Conservation (phyloP, 1,140 invertebrate species). For the Drosophila sucinea region DNA sequence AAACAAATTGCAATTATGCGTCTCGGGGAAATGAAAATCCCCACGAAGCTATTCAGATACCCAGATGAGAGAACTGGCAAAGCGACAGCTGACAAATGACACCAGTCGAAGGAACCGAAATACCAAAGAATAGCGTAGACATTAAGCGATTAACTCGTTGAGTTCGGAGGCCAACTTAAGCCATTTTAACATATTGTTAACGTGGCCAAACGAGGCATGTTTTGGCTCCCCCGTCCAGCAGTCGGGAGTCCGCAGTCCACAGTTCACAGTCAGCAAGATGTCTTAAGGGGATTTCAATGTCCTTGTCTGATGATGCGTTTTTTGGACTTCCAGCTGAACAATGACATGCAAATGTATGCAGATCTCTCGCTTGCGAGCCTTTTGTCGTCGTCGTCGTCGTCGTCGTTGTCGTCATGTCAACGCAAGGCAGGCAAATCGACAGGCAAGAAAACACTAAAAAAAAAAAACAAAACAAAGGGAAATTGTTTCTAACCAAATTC, state of each 20-base stretch:
- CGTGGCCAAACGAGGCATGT: slow-evolving; percentile 65
- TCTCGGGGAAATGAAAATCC: slow-evolving; percentile 15
- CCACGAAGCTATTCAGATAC: neutral
- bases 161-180: slow-evolving; percentile 27
- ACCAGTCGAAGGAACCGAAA: slow-evolving; percentile 29
- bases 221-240: slow-evolving; percentile 2
- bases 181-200: slow-evolving; percentile 80
- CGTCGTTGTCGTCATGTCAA: slow-evolving; percentile 62
- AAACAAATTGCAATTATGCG: slow-evolving; percentile 78
- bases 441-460: slow-evolving; percentile 28
- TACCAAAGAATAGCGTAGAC: slow-evolving; percentile 38
- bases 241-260: neutral
- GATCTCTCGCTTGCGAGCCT: slow-evolving; percentile 71
- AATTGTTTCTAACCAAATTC: slow-evolving; percentile 68
- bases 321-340: slow-evolving; percentile 37
- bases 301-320: slow-evolving; percentile 77
- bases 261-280: slow-evolving; percentile 30
- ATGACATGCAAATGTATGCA: slow-evolving; percentile 83
- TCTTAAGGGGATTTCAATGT: slow-evolving; percentile 77
- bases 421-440: slow-evolving; percentile 78
- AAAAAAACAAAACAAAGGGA: slow-evolving; percentile 32
- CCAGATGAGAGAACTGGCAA: slow-evolving; percentile 15
- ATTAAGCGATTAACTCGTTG: slow-evolving; percentile 80
- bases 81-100: slow-evolving; percentile 77
- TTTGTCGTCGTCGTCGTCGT: slow-evolving; percentile 58